A percentile compares a stretch with the other conserved stretches of the same genome.
These are phyloP conservation scores for Dinothrombium tinctorium DNA, from an alignment of 1,140 invertebrate species.

Conservation along the genomic window DNA sequence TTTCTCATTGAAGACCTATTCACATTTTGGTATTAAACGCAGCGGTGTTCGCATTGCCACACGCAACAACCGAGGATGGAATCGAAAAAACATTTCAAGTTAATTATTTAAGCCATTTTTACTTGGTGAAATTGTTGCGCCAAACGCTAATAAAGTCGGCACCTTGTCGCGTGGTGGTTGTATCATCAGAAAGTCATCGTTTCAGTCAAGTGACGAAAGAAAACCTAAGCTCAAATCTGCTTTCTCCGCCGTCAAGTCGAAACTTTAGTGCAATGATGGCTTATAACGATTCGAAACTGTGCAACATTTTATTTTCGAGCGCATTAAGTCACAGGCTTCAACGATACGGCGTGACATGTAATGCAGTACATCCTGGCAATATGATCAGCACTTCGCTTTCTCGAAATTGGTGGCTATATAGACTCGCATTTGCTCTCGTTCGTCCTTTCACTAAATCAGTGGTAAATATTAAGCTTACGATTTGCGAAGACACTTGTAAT, in stretches of 20 bases:
- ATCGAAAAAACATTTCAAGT: slow-evolving; percentile 67
- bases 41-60: slow-evolving; percentile 53
- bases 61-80: slow-evolving; percentile 52
- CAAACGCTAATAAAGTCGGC: slow-evolving; percentile 41
- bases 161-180: slow-evolving; percentile 48
- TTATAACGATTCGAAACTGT: slow-evolving; percentile 75
- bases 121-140: slow-evolving; percentile 45
- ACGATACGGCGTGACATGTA: slow-evolving; percentile 40
- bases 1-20: slow-evolving; percentile 33
- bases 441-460: slow-evolving; percentile 83
- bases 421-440: slow-evolving; percentile 46
- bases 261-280: slow-evolving; percentile 50
- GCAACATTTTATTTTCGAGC: slow-evolving; percentile 56
- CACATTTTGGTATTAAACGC: slow-evolving; percentile 77
- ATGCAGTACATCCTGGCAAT: slow-evolving; percentile 75
- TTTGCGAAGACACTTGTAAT: background rate
- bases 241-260: slow-evolving; percentile 26
- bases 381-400: slow-evolving; percentile 48
- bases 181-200: slow-evolving; percentile 77
- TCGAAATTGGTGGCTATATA: slow-evolving; percentile 60
- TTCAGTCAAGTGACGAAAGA: slow-evolving; percentile 34
- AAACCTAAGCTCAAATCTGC: slow-evolving; percentile 32
- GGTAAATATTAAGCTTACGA: slow-evolving; percentile 37
- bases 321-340: slow-evolving; percentile 47
- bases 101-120: slow-evolving; percentile 50